Conservation (phyloP, 2,888 invertebrate species). For the Lymantria monacha region DNA sequence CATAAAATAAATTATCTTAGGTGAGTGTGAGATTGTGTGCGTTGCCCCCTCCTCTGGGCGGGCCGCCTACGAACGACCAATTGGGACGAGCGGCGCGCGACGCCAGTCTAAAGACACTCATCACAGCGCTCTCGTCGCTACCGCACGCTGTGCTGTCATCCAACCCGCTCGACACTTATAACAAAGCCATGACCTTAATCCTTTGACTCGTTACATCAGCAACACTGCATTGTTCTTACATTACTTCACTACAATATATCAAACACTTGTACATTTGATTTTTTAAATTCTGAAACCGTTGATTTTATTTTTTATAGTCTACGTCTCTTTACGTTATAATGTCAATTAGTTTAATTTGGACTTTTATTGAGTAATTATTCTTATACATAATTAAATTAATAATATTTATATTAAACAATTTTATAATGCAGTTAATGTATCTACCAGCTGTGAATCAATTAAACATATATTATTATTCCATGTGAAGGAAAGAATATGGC, state of each 20-base stretch:
- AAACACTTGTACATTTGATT: background rate
- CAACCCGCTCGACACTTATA: slow-evolving; percentile 31
- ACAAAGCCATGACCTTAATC: slow-evolving; percentile 50
- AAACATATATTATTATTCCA: too few relatives aligned
- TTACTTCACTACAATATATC: slow-evolving; percentile 2
- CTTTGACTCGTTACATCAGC: slow-evolving; percentile 40
- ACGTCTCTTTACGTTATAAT: too few relatives aligned
- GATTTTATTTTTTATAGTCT: too few relatives aligned
- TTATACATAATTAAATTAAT: too few relatives aligned
- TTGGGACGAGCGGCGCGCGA: slow-evolving; percentile 82
- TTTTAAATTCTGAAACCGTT: too few relatives aligned
- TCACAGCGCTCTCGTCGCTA: slow-evolving; percentile 46
- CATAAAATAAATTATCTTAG: slow-evolving; percentile 83
- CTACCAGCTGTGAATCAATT: too few relatives aligned
- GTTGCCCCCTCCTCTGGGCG: slow-evolving; percentile 78
- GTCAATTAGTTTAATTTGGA: too few relatives aligned
- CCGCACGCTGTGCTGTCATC: slow-evolving; percentile 42
- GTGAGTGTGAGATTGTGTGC: slow-evolving; percentile 74
- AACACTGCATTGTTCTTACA: slow-evolving; percentile 25
- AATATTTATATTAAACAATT: too few relatives aligned
- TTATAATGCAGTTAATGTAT: too few relatives aligned
- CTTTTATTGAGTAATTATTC: too few relatives aligned
- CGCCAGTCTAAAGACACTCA: slow-evolving; percentile 67
- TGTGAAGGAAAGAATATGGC: too few relatives aligned
- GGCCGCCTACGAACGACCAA: slow-evolving; percentile 71